These are phyloP conservation scores for Gyps fulvus DNA, from an alignment of 2,113 vertebrate genomes.

Conservation along the genomic window DNA sequence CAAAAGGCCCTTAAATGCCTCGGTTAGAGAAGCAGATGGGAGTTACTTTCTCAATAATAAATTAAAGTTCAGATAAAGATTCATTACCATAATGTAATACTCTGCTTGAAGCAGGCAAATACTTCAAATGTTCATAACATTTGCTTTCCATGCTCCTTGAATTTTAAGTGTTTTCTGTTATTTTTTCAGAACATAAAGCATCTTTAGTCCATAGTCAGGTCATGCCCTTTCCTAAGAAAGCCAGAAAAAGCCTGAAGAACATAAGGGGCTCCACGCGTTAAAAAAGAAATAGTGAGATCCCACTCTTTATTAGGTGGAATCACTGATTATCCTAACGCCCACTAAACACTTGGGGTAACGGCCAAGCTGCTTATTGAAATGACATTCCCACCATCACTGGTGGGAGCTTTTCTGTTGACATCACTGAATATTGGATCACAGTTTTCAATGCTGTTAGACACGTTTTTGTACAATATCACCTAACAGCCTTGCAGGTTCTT, in stretches of 20 bases:
- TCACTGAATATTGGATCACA: neutral
- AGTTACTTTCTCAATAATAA: neutral
- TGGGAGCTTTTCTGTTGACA: neutral
- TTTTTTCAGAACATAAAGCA: neutral
- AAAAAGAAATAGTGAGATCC: neutral
- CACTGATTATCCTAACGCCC: neutral
- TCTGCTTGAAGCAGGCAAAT: neutral
- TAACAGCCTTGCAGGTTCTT: neutral
- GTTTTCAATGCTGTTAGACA: neutral
- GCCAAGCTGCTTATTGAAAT: neutral
- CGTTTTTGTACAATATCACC: neutral
- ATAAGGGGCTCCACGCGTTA: fast-evolving
- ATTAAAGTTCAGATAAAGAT: neutral
- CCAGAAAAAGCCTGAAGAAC: neutral
- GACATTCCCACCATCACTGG: neutral
- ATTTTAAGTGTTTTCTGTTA: neutral
- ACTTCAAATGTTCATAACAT: neutral
- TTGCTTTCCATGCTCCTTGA: neutral
- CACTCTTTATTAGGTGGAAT: neutral
- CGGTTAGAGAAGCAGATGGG: neutral
- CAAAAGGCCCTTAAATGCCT: neutral
- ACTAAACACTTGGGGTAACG: neutral
- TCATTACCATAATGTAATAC: neutral
- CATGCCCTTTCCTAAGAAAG: neutral
- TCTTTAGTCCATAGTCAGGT: neutral